phyloP scores from a whole-genome alignment of 2,888 invertebrate genomes.

The Papilio protenor region DNA sequence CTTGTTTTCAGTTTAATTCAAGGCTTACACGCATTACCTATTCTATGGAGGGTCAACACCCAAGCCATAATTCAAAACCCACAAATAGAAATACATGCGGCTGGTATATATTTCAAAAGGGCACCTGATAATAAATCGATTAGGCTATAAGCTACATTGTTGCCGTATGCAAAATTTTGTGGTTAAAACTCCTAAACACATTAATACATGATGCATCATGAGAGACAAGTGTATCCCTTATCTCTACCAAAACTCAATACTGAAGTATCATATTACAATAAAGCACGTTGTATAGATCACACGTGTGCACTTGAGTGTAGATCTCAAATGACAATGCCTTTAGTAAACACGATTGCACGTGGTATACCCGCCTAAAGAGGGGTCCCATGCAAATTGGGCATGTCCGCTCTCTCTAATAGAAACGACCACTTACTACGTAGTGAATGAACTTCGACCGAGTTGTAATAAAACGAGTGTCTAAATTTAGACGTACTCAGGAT shows the following conservation, averaged over 20 bases:
- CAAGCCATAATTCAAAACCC: not conserved
- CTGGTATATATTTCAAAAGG: not conserved
- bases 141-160: not conserved
- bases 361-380: slow-evolving; percentile 55
- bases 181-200: not conserved
- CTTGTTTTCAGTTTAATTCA: not conserved
- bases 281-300: not conserved
- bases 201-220: not conserved
- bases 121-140: not conserved
- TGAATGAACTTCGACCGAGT: slow-evolving; percentile 51
- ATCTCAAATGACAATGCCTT: not conserved
- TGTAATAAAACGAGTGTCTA: slow-evolving; percentile 33
- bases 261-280: not conserved
- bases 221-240: not conserved
- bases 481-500: slow-evolving; percentile 37
- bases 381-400: slow-evolving; percentile 72
- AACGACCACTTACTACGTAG: slow-evolving; percentile 61
- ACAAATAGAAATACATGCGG: not conserved
- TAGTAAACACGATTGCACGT: slow-evolving; percentile 48
- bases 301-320: slow-evolving; percentile 6
- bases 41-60: not conserved
- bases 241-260: not conserved
- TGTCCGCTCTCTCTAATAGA: slow-evolving; percentile 77
- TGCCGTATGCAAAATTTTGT: not conserved
- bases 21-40: not conserved